Evolutionary conservation across 2,797 vertebrate genomes (phyloP).

Genomic region (Odontamblyopus lacepedii): DNA sequence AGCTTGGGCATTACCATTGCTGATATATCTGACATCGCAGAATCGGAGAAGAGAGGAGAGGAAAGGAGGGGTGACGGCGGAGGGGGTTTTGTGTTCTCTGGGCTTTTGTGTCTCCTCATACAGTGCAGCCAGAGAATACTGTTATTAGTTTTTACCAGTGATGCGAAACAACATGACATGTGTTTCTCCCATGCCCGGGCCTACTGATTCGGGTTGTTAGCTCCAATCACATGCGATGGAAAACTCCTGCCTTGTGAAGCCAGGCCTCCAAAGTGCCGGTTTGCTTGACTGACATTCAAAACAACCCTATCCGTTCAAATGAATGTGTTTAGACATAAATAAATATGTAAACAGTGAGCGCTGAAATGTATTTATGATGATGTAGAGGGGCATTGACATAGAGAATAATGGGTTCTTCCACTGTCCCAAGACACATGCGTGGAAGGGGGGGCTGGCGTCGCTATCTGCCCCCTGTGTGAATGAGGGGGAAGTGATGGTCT

Average conservation of each 20-base stretch:
- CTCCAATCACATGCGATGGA: slow-evolving; percentile 62
- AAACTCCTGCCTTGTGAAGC: slow-evolving; percentile 39
- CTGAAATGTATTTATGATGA: neutral
- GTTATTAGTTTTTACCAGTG: slow-evolving; percentile 67
- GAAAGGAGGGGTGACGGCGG: neutral
- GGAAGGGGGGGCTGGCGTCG: neutral
- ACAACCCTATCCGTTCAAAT: neutral
- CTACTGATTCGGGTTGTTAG: slow-evolving; percentile 60
- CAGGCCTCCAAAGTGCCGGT: slow-evolving; percentile 29
- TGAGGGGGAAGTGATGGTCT: neutral
- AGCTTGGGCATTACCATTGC: slow-evolving; percentile 69
- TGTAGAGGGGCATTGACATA: neutral
- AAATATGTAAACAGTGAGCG: neutral
- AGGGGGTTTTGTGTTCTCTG: slow-evolving; percentile 25
- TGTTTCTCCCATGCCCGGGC: slow-evolving; percentile 58
- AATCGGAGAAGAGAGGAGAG: slow-evolving; percentile 22
- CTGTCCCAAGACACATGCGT: neutral
- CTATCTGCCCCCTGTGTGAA: neutral
- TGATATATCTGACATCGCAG: slow-evolving; percentile 65
- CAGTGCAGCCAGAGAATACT: slow-evolving; percentile 59
- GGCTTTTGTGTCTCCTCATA: slow-evolving; percentile 69
- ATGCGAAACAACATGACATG: slow-evolving; percentile 68
- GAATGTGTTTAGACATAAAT: slow-evolving; percentile 1
- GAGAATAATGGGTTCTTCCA: neutral
- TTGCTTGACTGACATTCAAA: slow-evolving; percentile 28